Base-by-base conservation (phyloP, 2,797 vertebrate species). In the Alosa sapidissima region DNA sequence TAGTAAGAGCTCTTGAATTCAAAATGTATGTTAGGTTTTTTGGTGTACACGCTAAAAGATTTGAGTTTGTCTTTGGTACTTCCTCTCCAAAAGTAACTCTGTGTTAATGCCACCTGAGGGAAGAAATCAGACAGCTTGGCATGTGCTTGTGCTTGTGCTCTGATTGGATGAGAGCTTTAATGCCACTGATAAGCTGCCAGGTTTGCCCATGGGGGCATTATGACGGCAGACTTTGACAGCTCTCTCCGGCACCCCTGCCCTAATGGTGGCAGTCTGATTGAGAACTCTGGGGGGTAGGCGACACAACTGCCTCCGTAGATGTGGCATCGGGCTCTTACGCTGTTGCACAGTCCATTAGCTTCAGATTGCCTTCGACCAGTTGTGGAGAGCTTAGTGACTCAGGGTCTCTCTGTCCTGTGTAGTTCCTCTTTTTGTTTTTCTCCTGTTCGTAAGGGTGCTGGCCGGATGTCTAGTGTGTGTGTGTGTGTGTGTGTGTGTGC, bases 261-360 rank as follows among this genome's bases (percentile, higher is more conserved):
- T 91, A 90, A 91, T 91, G 84, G 87, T 89, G 49, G 51, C 75
- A 51, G 60, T 28, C 81, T 90, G 89, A 90, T 89, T 88, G 84
- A 86, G 84, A 87, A 85, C 86, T 86, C 86, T 65, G 48, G 82
- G 85, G 85, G 81, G 78, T 88, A 55, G 89, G 88, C 7, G 41
- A 78, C 41, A 78, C 14, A 47, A 45, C 14, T 16, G 41, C 72
- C 16, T 19, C 14, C 0, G 14, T 19, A 78, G 36, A 47, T 21
- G 36, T 19, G 19, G 41, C 16, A 47, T 41, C 13, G 7, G 41
- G 16, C 72, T 78, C 72, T 21, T 16, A 19, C 36, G 19, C 72
- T 47, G 72, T 9, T 78, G 36, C 72, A 78, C 16, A 47, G 14
- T 78, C 41, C 72, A 78, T 78, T 78, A 78, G 41, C 7, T 47